Base-by-base conservation (phyloP, 2,888 invertebrate genomes). In the Zelleria hepariella region DNA sequence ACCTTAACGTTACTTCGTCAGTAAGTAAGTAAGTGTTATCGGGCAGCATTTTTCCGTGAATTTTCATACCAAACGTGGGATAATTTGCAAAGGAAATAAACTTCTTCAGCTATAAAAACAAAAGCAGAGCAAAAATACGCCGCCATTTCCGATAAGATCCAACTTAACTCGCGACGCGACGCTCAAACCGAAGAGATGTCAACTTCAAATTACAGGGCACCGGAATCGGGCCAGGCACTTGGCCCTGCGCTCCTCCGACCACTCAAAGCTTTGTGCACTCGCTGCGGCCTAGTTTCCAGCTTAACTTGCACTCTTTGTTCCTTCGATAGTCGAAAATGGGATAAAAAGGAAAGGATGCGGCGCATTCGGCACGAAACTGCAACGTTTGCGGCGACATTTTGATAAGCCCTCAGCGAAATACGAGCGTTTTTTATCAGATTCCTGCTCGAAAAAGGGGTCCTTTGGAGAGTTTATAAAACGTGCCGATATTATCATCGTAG, bases 181-280 rank as follows among this genome's bases (percentile, higher is more conserved):
- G 64, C 64, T 66, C 63, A 60, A 60, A 59, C 32, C 55, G n/a
- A 58, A 68, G 68, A 70, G 68, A 72, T 71, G 75, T 75, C 73
- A 75, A 77, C 76, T 76, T 67, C 69, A 80, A 82, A 82, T 82
- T 80, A 82, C 78, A 82, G 78, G 75, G 74, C 68, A 64, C 70
- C 64, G 66, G 65, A 73, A 69, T 71, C 70, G 70, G 63, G 67
- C 70, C 63, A 63, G 65, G 59, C 65, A 68, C 68, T 73, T 70
- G 71, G 66, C 65, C 65, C 68, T 66, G 66, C 65, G 32, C 32
- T 42, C 68, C 73, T 68, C 67, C 78, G 75, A 73, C 63, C 67
- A 71, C 72, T 74, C 76, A 78, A 81, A 80, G 77, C 81, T 79
- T 80, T 79, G 80, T 73, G 69, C 68, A 68, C 63, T 42, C 52